A percentile compares a stretch with the other conserved stretches of the same genome.
phyloP scores from a whole-genome alignment of 2,797 vertebrate species.

The Eremophila alpestris region DNA sequence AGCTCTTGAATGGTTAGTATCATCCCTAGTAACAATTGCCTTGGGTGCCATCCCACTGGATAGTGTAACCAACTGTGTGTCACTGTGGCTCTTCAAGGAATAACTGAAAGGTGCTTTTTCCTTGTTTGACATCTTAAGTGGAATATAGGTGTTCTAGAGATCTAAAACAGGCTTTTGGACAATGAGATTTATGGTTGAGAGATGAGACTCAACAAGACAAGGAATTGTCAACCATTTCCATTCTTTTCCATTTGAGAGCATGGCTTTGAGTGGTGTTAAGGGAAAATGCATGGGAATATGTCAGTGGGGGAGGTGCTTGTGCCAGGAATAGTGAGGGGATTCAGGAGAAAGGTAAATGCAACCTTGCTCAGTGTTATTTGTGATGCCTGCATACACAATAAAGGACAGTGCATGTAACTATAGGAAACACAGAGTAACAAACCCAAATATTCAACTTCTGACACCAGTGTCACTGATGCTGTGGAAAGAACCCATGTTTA shows the following conservation, averaged over 20 bases:
- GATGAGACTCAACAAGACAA: background rate
- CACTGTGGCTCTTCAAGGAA: background rate
- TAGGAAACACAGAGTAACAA: background rate
- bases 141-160: background rate
- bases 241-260: background rate
- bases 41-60: background rate
- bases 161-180: background rate
- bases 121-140: background rate
- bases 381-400: background rate
- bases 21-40: background rate
- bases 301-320: background rate
- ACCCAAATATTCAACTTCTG: background rate
- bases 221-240: background rate
- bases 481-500: background rate
- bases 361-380: background rate
- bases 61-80: background rate
- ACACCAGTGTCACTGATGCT: background rate
- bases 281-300: fast-evolving
- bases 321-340: background rate
- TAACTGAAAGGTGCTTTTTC: background rate
- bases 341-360: background rate
- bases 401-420: background rate
- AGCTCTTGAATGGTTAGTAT: background rate
- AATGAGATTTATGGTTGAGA: background rate
- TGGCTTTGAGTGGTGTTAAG: background rate